These are phyloP conservation scores for Acanthopagrus latus DNA, from an alignment of 2,797 vertebrate genomes.

Conservation along the genomic window DNA sequence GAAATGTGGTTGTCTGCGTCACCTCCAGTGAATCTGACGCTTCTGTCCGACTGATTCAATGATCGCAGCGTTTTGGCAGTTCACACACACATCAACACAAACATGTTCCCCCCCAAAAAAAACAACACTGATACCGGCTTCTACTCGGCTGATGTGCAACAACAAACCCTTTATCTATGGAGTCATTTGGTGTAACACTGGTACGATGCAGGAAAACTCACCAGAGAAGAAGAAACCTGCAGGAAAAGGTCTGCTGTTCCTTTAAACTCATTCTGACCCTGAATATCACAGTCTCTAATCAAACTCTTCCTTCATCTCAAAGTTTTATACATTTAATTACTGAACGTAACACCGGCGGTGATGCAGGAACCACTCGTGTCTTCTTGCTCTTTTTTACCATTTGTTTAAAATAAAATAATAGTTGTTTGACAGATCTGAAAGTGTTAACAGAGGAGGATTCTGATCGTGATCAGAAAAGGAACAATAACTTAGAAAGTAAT, in stretches of 20 bases:
- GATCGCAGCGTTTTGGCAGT: not conserved
- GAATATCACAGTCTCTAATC: not conserved
- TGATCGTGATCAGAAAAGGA: not conserved
- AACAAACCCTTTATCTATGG: not conserved
- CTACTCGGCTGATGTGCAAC: not conserved
- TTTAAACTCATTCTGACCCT: not conserved
- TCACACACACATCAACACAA: not conserved
- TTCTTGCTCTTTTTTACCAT: not conserved
- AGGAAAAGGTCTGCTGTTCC: not conserved
- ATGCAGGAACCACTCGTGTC: not conserved
- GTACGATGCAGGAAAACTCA: not conserved
- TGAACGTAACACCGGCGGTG: too few relatives aligned
- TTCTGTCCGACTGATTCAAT: too few relatives aligned
- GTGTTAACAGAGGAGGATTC: not conserved
- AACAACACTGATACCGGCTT: not conserved
- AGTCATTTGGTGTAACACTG: slow-evolving; percentile 1
- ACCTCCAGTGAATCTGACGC: not conserved
- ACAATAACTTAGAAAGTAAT: not conserved
- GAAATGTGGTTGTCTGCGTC: not conserved
- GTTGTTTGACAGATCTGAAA: too few relatives aligned
- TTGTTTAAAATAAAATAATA: not conserved
- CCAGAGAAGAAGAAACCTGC: not conserved
- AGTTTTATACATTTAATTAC: too few relatives aligned
- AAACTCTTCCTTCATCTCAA: not conserved
- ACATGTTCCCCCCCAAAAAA: not conserved